These are phyloP conservation scores for Propithecus coquereli DNA, from an alignment of 2,113 vertebrate species.

Conservation along the genomic window DNA sequence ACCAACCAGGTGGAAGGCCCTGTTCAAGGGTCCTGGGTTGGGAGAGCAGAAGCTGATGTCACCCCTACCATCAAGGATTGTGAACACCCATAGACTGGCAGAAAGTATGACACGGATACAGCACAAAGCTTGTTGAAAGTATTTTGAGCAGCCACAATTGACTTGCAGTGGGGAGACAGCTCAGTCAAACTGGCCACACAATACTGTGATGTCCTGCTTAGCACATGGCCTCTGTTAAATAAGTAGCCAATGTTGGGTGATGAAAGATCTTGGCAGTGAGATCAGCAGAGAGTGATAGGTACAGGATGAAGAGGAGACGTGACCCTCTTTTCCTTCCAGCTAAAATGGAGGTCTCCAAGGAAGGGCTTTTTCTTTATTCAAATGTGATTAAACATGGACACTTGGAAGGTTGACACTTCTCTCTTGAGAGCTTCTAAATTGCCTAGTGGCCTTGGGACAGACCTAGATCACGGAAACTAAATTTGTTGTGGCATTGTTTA, in stretches of 20 bases:
- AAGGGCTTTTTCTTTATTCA: background rate
- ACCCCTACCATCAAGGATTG: background rate
- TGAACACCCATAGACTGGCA: background rate
- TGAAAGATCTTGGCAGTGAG: background rate
- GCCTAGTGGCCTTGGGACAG: background rate
- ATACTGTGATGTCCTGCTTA: background rate
- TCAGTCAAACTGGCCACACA: background rate
- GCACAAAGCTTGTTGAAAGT: background rate
- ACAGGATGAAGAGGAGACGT: background rate
- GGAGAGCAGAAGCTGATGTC: background rate
- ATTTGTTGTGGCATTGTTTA: background rate
- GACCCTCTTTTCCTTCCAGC: background rate
- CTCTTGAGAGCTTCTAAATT: background rate
- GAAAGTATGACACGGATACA: background rate
- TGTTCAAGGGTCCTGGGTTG: background rate
- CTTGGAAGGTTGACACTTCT: background rate
- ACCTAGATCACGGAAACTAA: background rate
- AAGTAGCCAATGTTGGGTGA: background rate
- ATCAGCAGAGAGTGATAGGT: background rate
- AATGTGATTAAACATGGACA: background rate
- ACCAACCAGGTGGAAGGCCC: background rate
- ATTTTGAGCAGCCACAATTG: background rate
- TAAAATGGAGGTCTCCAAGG: background rate
- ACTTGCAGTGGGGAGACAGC: background rate
- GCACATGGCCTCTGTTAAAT: background rate